These are phyloP conservation scores for Drosophila tanythrix DNA, from an alignment of 2,888 invertebrate species.

Conservation along the genomic window DNA sequence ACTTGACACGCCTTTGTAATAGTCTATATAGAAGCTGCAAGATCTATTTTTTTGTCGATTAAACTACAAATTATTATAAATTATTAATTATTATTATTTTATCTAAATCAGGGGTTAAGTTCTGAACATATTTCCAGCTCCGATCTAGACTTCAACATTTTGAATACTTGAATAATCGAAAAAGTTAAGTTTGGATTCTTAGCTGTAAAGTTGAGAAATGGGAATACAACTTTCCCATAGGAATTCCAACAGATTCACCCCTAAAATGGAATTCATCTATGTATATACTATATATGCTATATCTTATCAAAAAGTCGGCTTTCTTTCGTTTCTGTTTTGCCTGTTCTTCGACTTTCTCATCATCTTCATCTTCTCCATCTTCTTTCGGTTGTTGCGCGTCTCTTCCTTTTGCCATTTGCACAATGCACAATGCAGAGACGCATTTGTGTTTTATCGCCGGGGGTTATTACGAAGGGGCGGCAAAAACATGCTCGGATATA, in stretches of 20 bases:
- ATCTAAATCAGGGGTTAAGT: neutral
- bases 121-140: neutral
- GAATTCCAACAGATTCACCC: neutral
- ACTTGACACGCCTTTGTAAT: neutral
- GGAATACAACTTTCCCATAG: neutral
- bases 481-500: neutral
- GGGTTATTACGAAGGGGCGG: neutral
- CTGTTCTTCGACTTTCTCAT: neutral
- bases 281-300: neutral
- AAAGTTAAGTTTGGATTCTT: neutral
- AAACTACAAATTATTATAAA: no score
- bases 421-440: slow-evolving; percentile 1
- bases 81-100: no score
- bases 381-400: neutral
- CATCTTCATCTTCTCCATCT: neutral
- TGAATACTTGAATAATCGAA: neutral
- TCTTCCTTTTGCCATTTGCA: neutral
- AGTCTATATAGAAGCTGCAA: neutral
- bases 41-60: neutral
- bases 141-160: neutral
- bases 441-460: neutral
- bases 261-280: neutral
- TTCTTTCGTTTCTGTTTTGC: neutral
- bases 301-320: neutral
- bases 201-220: neutral